Evolutionary conservation across 2,797 vertebrate species (phyloP), one percentile per base, ranked within the genome.

Genomic region (Lithobates pipiens): DNA sequence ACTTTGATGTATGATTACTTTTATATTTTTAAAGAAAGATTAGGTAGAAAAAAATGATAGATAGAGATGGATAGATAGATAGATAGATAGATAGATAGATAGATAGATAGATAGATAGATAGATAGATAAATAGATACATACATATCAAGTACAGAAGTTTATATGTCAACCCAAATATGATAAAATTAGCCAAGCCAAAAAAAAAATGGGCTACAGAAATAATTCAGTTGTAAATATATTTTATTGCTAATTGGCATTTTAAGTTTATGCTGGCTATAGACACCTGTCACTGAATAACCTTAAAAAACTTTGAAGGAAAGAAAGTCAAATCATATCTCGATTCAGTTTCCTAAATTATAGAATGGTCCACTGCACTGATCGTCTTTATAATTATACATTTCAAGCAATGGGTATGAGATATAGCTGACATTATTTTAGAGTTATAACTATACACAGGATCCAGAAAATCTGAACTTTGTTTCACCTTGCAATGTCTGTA

Each of bases 281-380:
- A 34, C 10, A 61, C 42, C 39, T 73, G 36, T 10, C 23, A 25
- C 13, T 36, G 29, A 54, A 0, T 13, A 70, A 29, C 29, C 77
- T n/a, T 16, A 70, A 44, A 54, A 70, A 70, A 36, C 4, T 13
- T 27, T 72, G n/a, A 61, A 81, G 29, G 46, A 11, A 32, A 70
- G 21, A 50, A 32, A 79, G 27, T 80, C 63, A 79, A 16, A 10
- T 25, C 8, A 61, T 42, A 39, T 63, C 25, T 81, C 8, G 1
- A 27, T 61, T 80, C 27, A 25, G 63, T n/a, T 25, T 57, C 18
- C 50, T 9, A 36, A 74, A 23, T 74, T 74, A 25, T 44, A 42
- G 29, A 72, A 80, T 70, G 27, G 68, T 80, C 29, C 42, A 81
- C 21, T 18, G 50, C 29, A 57, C 4, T 54, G 42, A 54, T 71